A percentile compares a stretch with the other conserved stretches of the same genome.
Conservation (phyloP, 2,113 vertebrate genomes). For the Heterotilapia buettikoferi region DNA sequence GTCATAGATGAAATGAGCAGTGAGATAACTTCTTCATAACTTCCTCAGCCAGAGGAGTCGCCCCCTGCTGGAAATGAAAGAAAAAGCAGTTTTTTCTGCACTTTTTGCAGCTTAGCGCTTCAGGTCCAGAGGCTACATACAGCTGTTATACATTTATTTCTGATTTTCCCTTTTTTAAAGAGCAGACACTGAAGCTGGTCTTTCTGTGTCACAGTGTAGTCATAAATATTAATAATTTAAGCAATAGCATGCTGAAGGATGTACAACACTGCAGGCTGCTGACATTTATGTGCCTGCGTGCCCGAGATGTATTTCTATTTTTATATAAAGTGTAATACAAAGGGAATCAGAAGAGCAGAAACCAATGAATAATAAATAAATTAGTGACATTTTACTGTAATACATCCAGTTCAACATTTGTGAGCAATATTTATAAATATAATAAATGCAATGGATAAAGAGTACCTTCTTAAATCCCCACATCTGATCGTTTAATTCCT, state of each 20-base stretch:
- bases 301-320: background rate
- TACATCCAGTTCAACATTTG: background rate
- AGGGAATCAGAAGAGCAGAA: fast-evolving
- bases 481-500: background rate
- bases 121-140: fast-evolving
- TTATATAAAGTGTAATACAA: background rate
- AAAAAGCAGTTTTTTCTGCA: fast-evolving
- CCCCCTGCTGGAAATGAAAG: background rate
- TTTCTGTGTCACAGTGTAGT: background rate
- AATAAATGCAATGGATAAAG: background rate
- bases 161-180: background rate
- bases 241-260: background rate
- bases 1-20: background rate
- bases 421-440: background rate
- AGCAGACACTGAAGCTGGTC: background rate
- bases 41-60: background rate
- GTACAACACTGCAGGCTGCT: background rate
- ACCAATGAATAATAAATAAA: background rate
- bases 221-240: background rate
- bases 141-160: background rate
- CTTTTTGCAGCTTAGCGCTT: fast-evolving
- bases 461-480: background rate
- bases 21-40: too few species aligned
- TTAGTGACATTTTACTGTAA: background rate
- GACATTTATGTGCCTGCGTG: fast-evolving